A percentile compares a stretch with the other conserved stretches of the same genome.
Evolutionary conservation across 1,140 invertebrate genomes (phyloP).

Genomic region (Orchesella cincta): DNA sequence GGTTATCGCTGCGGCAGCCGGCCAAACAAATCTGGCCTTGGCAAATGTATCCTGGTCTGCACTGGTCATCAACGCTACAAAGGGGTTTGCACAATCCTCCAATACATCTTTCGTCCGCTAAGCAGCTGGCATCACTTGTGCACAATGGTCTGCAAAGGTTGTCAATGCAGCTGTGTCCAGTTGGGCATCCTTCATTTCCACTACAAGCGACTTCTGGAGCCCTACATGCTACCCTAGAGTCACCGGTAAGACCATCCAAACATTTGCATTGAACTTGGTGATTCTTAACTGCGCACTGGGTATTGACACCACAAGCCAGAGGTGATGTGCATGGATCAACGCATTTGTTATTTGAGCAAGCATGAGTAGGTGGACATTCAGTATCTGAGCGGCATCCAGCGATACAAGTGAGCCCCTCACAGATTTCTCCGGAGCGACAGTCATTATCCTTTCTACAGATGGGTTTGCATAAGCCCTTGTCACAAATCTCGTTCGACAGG

Average conservation of each 20-base stretch:
- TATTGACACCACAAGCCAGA: constrained; percentile 61
- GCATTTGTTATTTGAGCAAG: constrained; percentile 76
- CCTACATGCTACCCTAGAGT: constrained; percentile 72
- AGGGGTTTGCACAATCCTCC: constrained; percentile 76
- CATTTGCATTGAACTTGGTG: constrained; percentile 76
- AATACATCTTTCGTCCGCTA: constrained; percentile 80
- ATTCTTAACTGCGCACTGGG: constrained; percentile 68
- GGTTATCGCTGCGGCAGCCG: constrained; percentile 79
- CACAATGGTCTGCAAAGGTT: constrained; percentile 74
- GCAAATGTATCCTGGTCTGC: constrained; percentile 78
- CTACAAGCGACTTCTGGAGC: constrained; percentile 66
- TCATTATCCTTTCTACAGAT: constrained; percentile 75
- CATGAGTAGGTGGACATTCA: constrained; percentile 68
- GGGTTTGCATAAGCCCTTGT: constrained; percentile 66
- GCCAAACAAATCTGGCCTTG: constrained; percentile 80
- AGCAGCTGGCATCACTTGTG: constrained; percentile 73
- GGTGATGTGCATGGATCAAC: constrained; percentile 43
- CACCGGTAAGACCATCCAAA: constrained; percentile 69
- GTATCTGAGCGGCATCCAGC: constrained; percentile 78
- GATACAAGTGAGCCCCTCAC: constrained; percentile 74
- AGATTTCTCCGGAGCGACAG: constrained; percentile 80
- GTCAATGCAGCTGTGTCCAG: constrained; percentile 71
- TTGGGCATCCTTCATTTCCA: constrained; percentile 66
- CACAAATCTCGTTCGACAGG: constrained; percentile 76
- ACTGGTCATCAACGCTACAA: constrained; percentile 80